Conservation (phyloP, 1,140 invertebrate species). For the Meloidogyne exigua region DNA sequence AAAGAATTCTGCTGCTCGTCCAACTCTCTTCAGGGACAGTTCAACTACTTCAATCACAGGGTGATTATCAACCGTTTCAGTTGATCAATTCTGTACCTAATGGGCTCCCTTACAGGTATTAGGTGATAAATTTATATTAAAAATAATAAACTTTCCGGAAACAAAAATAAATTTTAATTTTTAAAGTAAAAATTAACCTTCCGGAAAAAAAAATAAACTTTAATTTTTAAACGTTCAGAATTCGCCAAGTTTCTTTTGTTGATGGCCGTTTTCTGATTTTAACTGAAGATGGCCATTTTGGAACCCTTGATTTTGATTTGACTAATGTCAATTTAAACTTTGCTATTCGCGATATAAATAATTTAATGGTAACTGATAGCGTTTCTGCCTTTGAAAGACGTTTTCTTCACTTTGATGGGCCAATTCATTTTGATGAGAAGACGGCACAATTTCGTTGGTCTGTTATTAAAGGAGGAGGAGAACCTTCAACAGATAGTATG, state of each 20-base stretch:
- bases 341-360: conserved; percentile 38
- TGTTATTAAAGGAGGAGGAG: conserved; percentile 25
- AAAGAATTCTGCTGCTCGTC: conserved; percentile 11
- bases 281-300: conserved; percentile 53
- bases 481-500: not conserved
- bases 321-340: conserved; percentile 49
- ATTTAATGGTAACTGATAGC: conserved; percentile 38
- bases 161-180: no score
- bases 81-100: conserved; percentile 32
- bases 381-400: conserved; percentile 8
- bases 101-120: conserved; percentile 39
- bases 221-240: no score
- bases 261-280: conserved; percentile 53
- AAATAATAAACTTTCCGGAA: no score
- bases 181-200: no score
- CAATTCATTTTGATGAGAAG: conserved; percentile 42
- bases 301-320: conserved; percentile 51
- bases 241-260: conserved; percentile 50
- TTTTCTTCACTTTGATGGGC: conserved; percentile 36
- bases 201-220: no score
- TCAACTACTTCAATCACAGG: conserved; percentile 16
- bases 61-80: conserved; percentile 22
- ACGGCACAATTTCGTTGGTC: conserved; percentile 34
- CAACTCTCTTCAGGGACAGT: conserved; percentile 21
- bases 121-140: no score